Base-by-base conservation (phyloP, 2,888 invertebrate species). In the Limnephilus rhombicus region DNA sequence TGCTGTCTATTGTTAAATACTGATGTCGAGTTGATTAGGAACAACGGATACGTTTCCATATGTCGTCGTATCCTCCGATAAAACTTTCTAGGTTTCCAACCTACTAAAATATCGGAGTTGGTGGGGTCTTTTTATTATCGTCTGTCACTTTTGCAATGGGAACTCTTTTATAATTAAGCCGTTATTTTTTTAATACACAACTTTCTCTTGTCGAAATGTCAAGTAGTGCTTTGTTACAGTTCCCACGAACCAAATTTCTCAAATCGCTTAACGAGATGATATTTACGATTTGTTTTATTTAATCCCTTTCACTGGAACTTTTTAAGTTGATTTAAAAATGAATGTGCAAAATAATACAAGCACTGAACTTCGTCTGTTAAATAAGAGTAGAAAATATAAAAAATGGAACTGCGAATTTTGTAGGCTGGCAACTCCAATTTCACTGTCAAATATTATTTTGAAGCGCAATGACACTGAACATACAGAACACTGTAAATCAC, bases 1-100 rank as follows among this genome's bases (percentile, higher is more conserved):
- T 80, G 53, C 29, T 80, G 89, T 91, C 37, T 91, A 37, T 37
- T 31, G 53, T n/a, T 83, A 68, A 31, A 37, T 85, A 34, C 49
- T 24, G 85, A 68, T n/a, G 85, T 45, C 68, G 24, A 68, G n/a
- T 68, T 68, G 68, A 68, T 68, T 41, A 45, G 37, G 15, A 49
- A 31, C 49, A 41, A 12, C 90, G 90, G 85, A 90, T 88, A 34
- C 88, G 34, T 68, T 88, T 68, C 34, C 88, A 68, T 1, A 0
- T 34, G 82, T 82, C 68, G 68, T 68, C 68, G n/a, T 68, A 68
- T 68, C 68, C 24, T 68, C 68, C 68, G 68, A n/a, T 68, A 68
- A 24, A 24, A 68, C 68, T 68, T 68, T 68, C 24, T 68, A 68
- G 68, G 68, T 68, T 68, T 68, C 68, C 68, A 68, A 68, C 68